These are phyloP conservation scores for Alligator mississippiensis DNA, from an alignment of 2,113 vertebrate genomes.

Conservation along the genomic window DNA sequence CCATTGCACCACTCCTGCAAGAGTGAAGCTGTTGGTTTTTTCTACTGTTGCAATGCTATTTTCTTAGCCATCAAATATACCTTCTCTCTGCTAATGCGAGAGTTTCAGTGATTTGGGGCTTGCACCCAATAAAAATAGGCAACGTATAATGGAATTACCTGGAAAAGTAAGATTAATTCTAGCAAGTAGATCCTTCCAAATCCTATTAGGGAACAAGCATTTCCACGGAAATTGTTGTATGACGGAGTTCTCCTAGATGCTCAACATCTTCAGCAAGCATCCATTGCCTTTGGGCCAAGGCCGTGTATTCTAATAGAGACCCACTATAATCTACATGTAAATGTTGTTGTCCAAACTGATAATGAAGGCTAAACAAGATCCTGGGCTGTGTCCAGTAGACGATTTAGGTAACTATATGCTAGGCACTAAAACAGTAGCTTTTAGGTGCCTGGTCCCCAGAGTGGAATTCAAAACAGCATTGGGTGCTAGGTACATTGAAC, in stretches of 20 bases:
- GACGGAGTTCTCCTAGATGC: not conserved
- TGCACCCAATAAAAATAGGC: not conserved
- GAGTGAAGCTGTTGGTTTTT: not conserved
- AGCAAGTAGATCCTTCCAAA: not conserved
- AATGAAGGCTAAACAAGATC: not conserved
- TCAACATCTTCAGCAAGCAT: not conserved
- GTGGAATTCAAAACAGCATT: too few relatives aligned
- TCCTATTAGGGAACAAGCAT: slow-evolving; percentile 7
- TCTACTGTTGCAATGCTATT: not conserved
- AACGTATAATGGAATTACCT: slow-evolving; percentile 44
- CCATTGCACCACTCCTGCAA: not conserved
- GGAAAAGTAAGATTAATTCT: slow-evolving; percentile 41
- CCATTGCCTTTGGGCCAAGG: not conserved
- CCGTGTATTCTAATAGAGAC: not conserved
- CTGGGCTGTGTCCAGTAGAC: too few relatives aligned
- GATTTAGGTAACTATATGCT: too few relatives aligned
- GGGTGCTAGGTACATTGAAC: too few relatives aligned
- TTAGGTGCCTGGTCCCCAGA: too few relatives aligned
- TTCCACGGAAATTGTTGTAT: not conserved
- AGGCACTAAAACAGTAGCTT: too few relatives aligned
- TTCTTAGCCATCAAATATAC: not conserved
- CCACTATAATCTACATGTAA: slow-evolving; percentile 15
- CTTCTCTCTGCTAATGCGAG: not conserved
- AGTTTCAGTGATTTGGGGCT: not conserved
- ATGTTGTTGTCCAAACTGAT: not conserved